Conservation (phyloP, 2,113 vertebrate genomes). For the Paratilapia polleni region DNA sequence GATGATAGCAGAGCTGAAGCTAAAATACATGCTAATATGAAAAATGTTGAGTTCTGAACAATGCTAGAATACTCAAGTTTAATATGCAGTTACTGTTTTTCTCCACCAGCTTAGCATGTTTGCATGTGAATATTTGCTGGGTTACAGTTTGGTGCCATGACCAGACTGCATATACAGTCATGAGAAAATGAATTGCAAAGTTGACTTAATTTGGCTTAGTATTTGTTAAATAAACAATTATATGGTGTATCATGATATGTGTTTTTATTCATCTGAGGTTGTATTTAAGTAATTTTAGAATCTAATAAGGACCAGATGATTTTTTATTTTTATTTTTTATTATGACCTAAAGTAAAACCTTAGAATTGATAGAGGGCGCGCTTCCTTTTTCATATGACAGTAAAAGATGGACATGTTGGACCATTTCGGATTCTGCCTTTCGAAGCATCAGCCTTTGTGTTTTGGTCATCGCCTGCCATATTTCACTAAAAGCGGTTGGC, state of each 20-base stretch:
- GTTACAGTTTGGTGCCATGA: accelerated
- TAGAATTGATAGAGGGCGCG: no score
- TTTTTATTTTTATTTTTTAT: neutral
- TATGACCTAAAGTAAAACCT: neutral
- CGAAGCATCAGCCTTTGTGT: neutral
- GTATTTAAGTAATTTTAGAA: neutral
- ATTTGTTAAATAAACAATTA: accelerated
- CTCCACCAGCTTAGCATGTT: no score
- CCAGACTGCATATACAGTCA: neutral
- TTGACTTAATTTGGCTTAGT: no score
- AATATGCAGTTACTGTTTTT: neutral
- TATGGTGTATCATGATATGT: accelerated
- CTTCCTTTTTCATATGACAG: no score
- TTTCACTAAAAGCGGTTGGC: no score
- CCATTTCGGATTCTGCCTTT: neutral
- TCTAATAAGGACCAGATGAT: neutral
- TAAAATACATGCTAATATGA: no score
- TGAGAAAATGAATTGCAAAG: no score
- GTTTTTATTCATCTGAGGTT: neutral
- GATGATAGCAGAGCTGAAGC: neutral
- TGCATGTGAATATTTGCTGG: neutral
- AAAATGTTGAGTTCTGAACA: no score
- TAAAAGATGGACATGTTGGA: no score
- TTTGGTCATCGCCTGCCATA: neutral
- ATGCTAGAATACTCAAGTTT: neutral